Evolutionary conservation across 2,113 vertebrate species (phyloP), one percentile per base, ranked within the genome.

Genomic region (Lasiurus borealis): DNA sequence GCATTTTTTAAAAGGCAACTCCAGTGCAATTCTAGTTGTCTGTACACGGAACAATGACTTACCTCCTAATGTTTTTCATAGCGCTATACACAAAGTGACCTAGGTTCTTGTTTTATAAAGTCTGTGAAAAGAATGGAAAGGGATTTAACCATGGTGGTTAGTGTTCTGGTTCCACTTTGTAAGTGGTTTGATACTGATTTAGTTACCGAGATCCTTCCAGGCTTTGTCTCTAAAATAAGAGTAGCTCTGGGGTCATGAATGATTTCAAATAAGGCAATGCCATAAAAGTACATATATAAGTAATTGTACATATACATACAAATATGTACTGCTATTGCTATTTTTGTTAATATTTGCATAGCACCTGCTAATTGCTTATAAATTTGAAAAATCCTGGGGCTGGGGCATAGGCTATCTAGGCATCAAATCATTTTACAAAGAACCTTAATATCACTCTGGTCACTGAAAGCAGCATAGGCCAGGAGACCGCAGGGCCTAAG

Each of bases 401-500:
- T 46, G 44, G n/a, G n/a, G 6, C 25, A 40, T 34, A 54, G 25
- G 21, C 25, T 72, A 23, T 50, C 5, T 83, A 52, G 44, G 27
- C 34, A 62, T 78, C 48, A 93, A 77, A 62, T 73, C 2, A 40
- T 90, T 85, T 95, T 59, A 85, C 46, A 86, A 66, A 81, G 52
- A 86, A 52, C 27, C 14, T 73, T 83, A 27, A 25, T 54, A 59
- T 62, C 83, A 78, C 57, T 69, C 5, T 94, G 27, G 88, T 71
- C 14, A 54, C 34, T 91, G 16, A n/a, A 77, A 34, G 23, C n/a
- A 34, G 27, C 13, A 19, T 44, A 52, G 34, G 18, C 8, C 2
- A 95, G 59, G 66, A 68, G 57, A 48, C 19, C 15, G 9, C 13
- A 18, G 23, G 54, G 13, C 36, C 31, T 36, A 75, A 27, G 54